Evolutionary conservation across 2,113 vertebrate species (phyloP), one percentile per base, ranked within the genome.

Genomic region (Chlorodrepanis virens): DNA sequence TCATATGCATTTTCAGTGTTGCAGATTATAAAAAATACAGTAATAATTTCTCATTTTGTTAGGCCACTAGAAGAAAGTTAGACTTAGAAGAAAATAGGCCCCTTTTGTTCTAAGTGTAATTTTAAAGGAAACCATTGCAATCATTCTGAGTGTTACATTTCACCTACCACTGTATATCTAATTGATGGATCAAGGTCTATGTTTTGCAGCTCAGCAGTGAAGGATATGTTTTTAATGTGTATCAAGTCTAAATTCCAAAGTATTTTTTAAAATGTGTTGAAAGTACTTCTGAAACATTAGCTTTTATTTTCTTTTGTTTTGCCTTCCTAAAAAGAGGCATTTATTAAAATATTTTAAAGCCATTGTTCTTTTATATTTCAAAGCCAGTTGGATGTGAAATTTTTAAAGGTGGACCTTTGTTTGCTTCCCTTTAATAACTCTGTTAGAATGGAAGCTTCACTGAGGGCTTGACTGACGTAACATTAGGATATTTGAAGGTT

Each of bases 291-390:
- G 56, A 78, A 83, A 56, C 24, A 44, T 6, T 53, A 40, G 5
- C 5, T 27, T 92, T 77, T 69, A 90, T 76, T 72, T 82, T 49
- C 21, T 69, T 1, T 45, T 61, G 24, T 91, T 74, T 69, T 83
- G 49, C 13, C 14, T 13, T 90, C 27, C 50, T 74, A 52, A 82
- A 81, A 19, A 29, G 33, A 90, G 57, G 18, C 19, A n/a, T 86
- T 67, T 86, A 56, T 81, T 83, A 74, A 85, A 94, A 54, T 92
- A 67, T 86, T 80, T 86, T 70, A 35, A 93, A 94, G 23, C 31
- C 3, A 8, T 59, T 83, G 9, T 83, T 90, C 14, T 52, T 85
- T n/a, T 68, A 45, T 50, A 16, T 74, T 92, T 93, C 57, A 89
- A 77, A 93, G 42, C 35, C 25, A 59, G 17, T 74, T 89, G 81